Evolutionary conservation across 2,888 invertebrate species (phyloP).

Genomic region (Pheosia tremula): DNA sequence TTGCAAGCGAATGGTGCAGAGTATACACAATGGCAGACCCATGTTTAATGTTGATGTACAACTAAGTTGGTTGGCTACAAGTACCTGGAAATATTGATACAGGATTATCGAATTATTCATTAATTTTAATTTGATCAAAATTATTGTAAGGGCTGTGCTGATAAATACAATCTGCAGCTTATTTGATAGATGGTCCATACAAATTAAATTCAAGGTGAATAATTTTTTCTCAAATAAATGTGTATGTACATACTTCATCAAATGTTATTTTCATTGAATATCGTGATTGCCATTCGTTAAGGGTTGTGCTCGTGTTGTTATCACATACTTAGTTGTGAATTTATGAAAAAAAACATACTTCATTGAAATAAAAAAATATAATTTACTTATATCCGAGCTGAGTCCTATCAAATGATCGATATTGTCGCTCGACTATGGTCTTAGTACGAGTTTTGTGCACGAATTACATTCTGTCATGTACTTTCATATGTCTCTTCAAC

Average conservation of each 20-base stretch:
- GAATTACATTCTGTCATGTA: constrained; percentile 55
- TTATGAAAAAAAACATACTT: too few relatives aligned
- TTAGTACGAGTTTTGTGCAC: background rate
- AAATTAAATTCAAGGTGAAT: background rate
- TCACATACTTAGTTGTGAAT: too few relatives aligned
- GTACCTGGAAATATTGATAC: constrained; percentile 17
- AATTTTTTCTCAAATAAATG: background rate
- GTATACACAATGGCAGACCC: constrained; percentile 25
- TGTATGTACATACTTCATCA: background rate
- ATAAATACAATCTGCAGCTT: too few relatives aligned
- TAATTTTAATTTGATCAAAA: background rate
- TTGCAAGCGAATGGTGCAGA: constrained; percentile 24
- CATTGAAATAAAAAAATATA: too few relatives aligned
- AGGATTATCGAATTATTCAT: background rate
- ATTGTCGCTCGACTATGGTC: too few relatives aligned
- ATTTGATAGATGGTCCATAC: too few relatives aligned
- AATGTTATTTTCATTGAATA: background rate
- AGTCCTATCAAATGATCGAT: too few relatives aligned
- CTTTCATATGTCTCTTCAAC: constrained; percentile 73
- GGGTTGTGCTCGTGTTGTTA: background rate
- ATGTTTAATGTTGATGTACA: background rate
- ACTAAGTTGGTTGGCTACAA: constrained; percentile 2
- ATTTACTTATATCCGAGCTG: too few relatives aligned
- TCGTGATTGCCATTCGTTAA: background rate
- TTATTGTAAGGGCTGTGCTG: too few relatives aligned